Evolutionary conservation across 2,888 invertebrate species (phyloP).

Genomic region (Drosophila peninsularis): DNA sequence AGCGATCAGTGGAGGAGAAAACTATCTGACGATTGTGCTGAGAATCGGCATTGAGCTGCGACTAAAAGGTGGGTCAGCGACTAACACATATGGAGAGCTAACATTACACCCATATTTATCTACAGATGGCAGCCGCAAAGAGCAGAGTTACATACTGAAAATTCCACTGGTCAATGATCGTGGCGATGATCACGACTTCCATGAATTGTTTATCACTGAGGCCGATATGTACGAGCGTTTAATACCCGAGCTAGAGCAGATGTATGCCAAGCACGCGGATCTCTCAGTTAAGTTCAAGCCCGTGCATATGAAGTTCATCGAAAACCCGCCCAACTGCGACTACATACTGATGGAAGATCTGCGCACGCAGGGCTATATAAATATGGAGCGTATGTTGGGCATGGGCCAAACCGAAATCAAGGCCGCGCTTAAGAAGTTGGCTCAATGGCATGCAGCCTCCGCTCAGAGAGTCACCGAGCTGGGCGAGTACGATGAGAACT

Average conservation of each 20-base stretch:
- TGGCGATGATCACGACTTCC: slow-evolving; percentile 62
- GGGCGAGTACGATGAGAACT: slow-evolving; percentile 58
- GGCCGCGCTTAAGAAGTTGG: slow-evolving; percentile 71
- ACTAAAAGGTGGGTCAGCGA: slow-evolving; percentile 65
- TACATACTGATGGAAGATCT: slow-evolving; percentile 80
- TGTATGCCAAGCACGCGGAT: slow-evolving; percentile 53
- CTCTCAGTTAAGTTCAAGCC: slow-evolving; percentile 66
- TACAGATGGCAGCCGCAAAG: slow-evolving; percentile 42
- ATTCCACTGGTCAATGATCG: slow-evolving; percentile 63
- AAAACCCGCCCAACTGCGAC: slow-evolving; percentile 47
- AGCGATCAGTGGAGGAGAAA: slow-evolving; percentile 77
- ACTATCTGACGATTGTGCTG: slow-evolving; percentile 76
- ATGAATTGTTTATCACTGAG: slow-evolving; percentile 58
- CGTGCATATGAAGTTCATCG: slow-evolving; percentile 53
- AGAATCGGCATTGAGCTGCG: slow-evolving; percentile 65
- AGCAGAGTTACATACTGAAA: slow-evolving; percentile 69
- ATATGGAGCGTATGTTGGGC: slow-evolving; percentile 68
- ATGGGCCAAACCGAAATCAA: slow-evolving; percentile 69
- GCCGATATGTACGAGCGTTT: slow-evolving; percentile 71
- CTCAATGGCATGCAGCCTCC: slow-evolving; percentile 81
- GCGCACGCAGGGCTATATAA: slow-evolving; percentile 58
- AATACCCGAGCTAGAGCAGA: slow-evolving; percentile 72
- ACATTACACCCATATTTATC: slow-evolving; percentile 5
- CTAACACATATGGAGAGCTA: slow-evolving; percentile 7
- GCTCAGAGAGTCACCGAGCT: slow-evolving; percentile 59